Evolutionary conservation across 2,113 vertebrate genomes (phyloP).

Genomic region (Piprites chloris): DNA sequence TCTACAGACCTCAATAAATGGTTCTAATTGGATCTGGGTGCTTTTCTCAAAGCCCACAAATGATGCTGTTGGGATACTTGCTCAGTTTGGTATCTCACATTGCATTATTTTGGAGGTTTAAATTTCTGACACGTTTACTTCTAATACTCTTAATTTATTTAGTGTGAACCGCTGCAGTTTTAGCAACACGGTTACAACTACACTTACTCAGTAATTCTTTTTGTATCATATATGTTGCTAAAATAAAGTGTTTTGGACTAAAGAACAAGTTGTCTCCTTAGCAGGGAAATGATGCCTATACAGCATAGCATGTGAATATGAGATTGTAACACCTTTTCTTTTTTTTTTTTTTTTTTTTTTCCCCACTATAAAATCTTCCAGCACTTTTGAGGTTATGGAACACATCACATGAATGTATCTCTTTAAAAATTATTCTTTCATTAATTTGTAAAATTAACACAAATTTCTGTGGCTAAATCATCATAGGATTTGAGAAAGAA

Average conservation of each 20-base stretch:
- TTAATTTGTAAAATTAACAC: not conserved
- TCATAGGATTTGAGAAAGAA: not conserved
- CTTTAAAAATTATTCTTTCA: not conserved
- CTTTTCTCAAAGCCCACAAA: not conserved
- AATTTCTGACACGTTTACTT: not conserved
- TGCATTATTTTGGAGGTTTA: not conserved
- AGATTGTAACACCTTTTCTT: not conserved
- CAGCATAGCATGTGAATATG: not conserved
- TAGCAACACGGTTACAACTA: not conserved
- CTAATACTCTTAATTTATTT: conserved; percentile 46
- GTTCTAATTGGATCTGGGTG: not conserved
- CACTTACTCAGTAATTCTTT: not conserved
- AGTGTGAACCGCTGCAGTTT: not conserved
- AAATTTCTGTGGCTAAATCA: not conserved
- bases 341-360: not conserved
- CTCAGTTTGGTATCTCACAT: not conserved
- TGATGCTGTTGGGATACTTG: not conserved
- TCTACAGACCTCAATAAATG: not conserved
- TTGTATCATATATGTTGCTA: not conserved
- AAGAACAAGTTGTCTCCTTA: not conserved
- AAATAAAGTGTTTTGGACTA: not conserved
- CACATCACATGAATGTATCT: not conserved
- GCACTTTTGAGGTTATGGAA: not conserved
- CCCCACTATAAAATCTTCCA: not conserved
- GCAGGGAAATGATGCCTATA: not conserved